Evolutionary conservation across 2,797 vertebrate genomes (phyloP).

Genomic region (Toxotes lorentzi): DNA sequence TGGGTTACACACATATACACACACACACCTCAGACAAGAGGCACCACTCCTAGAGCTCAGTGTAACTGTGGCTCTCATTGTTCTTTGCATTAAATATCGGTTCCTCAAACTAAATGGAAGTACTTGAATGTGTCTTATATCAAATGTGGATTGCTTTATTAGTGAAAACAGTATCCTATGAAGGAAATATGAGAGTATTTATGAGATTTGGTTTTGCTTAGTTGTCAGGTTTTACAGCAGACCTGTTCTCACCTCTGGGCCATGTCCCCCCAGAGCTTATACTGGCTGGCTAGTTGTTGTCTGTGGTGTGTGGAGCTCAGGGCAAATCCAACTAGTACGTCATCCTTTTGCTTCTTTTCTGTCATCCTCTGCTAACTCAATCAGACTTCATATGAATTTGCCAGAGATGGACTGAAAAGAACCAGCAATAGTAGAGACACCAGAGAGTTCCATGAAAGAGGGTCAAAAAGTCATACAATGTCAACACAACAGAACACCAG

Average conservation of each 20-base stretch:
- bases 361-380: constrained; percentile 40
- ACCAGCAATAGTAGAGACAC: constrained; percentile 32
- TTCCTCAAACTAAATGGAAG: constrained; percentile 77
- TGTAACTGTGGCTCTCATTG: constrained; percentile 56
- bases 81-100: constrained; percentile 68
- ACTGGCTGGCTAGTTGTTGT: constrained; percentile 49
- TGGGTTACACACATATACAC: constrained; percentile 36
- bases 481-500: background rate
- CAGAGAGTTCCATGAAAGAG: constrained; percentile 9
- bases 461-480: constrained; percentile 18
- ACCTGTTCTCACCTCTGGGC: constrained; percentile 35
- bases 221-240: constrained; percentile 35
- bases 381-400: constrained; percentile 28
- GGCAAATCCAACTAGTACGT: constrained; percentile 34
- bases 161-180: constrained; percentile 64
- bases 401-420: constrained; percentile 46
- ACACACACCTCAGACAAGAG: constrained; percentile 34
- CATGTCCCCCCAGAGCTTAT: constrained; percentile 24
- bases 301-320: constrained; percentile 58
- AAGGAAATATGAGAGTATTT: constrained; percentile 74
- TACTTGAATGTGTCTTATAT: constrained; percentile 84
- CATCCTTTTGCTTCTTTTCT: constrained; percentile 45
- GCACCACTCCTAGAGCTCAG: constrained; percentile 59
- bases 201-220: constrained; percentile 61
- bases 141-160: constrained; percentile 73